Evolutionary conservation across 2,797 vertebrate genomes (phyloP).

Genomic region (Sebastolobus altivelis): DNA sequence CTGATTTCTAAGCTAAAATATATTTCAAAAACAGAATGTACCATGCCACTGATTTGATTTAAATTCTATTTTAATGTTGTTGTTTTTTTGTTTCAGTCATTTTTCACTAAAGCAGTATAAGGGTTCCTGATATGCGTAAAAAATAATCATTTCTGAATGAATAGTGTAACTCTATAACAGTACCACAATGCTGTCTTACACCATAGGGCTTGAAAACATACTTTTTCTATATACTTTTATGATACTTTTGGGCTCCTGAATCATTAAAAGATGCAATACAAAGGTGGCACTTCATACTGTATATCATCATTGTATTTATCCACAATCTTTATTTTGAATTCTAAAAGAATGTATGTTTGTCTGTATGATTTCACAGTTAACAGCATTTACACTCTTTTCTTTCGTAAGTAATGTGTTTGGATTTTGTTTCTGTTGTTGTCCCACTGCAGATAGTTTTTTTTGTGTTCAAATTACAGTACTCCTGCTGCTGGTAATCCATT

Average conservation of each 20-base stretch:
- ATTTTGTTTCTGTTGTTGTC: slow-evolving; percentile 17
- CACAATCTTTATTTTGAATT: neutral
- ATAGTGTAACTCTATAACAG: neutral
- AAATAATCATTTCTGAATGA: neutral
- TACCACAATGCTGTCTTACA: neutral
- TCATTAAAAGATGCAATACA: neutral
- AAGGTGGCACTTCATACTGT: neutral
- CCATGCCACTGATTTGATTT: neutral
- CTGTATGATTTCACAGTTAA: neutral
- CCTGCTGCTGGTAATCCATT: slow-evolving; percentile 49
- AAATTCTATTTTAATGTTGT: neutral
- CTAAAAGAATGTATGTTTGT: neutral
- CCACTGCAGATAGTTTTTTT: slow-evolving; percentile 9
- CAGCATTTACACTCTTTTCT: neutral
- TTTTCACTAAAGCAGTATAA: neutral
- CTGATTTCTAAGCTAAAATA: neutral
- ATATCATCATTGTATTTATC: neutral
- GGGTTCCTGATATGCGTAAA: neutral
- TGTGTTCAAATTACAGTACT: slow-evolving; percentile 40
- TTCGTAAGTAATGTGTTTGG: slow-evolving; percentile 5
- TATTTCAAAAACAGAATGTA: neutral
- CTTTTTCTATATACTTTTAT: neutral
- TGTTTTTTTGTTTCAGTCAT: neutral
- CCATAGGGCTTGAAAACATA: neutral
- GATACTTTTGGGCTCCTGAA: neutral